Base-by-base conservation (phyloP, 2,888 invertebrate genomes). In the Lobophora halterata region DNA sequence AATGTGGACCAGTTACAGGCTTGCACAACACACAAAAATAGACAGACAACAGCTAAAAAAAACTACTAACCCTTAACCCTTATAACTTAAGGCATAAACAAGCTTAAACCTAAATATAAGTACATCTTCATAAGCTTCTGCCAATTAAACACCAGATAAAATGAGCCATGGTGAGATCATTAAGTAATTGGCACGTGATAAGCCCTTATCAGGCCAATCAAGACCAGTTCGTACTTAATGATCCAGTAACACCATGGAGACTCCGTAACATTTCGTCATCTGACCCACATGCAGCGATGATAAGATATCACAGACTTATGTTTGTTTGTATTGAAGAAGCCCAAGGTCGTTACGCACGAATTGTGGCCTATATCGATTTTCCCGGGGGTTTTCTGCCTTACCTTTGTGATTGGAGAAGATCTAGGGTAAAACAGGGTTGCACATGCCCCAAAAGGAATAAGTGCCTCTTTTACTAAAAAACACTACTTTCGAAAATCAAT, bases 271-370 rank as follows among this genome's bases (percentile, higher is more conserved):
- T 74, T 72, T 71, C 75, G 58, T 61, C 71, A 74, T 53, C 54
- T 56, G 71, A 64, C 70, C 75, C 61, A 64, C 53, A 64, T 71
- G 55, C 49, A 44, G 35, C 20, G 41, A 27, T 26, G 76, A 76
- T 71, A 65, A 64, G 71, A 70, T 76, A 68, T 52, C 49, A 28
- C 50, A 55, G 51, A 39, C 42, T 51, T 55, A 47, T 46, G 55
- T 54, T 46, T 65, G 71, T 66, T 67, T 67, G 55, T 61, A 50
- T 56, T 58, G 63, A 64, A 65, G 49, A 43, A 39, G 36, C 57
- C 29, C 48, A 37, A 52, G 47, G 49, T 26, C 48, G 37, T 11
- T 30, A 25, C 21, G 29, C 32, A 31, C n/a, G n/a, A n/a, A n/a
- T n/a, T n/a, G 9, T 27, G 16, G n/a, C 27, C 26, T 19, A 16